A percentile compares a stretch with the other conserved stretches of the same genome.
These are phyloP conservation scores for Drosophila dunni DNA, from an alignment of 1,140 invertebrate genomes.

Conservation along the genomic window DNA sequence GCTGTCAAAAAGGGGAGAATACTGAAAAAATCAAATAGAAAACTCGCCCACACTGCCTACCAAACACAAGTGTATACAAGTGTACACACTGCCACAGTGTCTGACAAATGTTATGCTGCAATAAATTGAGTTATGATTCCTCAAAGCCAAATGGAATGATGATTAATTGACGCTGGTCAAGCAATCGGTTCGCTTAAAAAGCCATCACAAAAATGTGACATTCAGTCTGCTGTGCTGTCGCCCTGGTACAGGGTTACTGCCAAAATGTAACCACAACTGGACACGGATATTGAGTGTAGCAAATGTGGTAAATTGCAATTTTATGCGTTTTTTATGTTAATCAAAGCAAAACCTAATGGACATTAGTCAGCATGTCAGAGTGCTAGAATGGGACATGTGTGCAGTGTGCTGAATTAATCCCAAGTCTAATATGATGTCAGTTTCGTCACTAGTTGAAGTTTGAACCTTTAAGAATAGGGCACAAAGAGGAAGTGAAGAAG, in stretches of 20 bases:
- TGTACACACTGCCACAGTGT: neutral
- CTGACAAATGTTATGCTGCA: conserved; percentile 13
- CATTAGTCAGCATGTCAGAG: conserved; percentile 21
- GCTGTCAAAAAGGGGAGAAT: conserved; percentile 90
- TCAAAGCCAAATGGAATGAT: conserved; percentile 19
- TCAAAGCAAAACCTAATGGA: conserved; percentile 30
- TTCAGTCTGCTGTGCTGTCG: neutral
- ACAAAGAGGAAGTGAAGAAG: neutral
- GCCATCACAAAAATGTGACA: conserved; percentile 57
- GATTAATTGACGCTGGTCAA: conserved; percentile 46
- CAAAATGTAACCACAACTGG: conserved; percentile 7
- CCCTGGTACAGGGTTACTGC: neutral
- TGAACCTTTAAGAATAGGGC: neutral
- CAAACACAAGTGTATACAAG: neutral
- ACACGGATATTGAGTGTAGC: conserved; percentile 48
- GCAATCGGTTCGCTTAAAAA: conserved; percentile 48
- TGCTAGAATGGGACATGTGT: conserved; percentile 33
- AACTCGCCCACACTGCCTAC: neutral
- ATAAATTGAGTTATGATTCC: conserved; percentile 44
- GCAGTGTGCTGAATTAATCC: conserved; percentile 29
- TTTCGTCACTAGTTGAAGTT: conserved; percentile 45
- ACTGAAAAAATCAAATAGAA: neutral
- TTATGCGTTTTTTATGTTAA: conserved; percentile 69
- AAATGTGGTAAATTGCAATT: conserved; percentile 68
- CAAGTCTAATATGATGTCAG: conserved; percentile 86